Base-by-base conservation (phyloP, 92 coral and sea anemone genomes). In the Micromussa lordhowensis region DNA sequence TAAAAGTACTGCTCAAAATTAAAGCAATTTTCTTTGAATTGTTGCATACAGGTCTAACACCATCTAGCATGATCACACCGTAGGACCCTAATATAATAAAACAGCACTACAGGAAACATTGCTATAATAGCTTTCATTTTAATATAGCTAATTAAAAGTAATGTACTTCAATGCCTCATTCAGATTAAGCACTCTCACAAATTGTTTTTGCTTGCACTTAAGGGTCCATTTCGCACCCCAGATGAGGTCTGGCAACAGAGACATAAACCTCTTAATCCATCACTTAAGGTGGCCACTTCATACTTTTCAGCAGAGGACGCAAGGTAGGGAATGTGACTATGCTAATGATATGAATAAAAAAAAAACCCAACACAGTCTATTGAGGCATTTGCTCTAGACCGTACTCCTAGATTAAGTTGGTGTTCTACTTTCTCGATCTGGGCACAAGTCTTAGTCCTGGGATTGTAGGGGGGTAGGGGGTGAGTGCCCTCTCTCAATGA, bases 141-240 rank as follows among this genome's bases (percentile, higher is more conserved):
- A 40, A 18, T 22, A n/a, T n/a, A 21, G 9, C 68, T 61, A 4
- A 0, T 13, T 3, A 71, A 81, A 21, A 3, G 14, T 31, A 4
- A 9, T 44, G 51, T 44, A 44, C 36, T 68, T 40, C 32, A 24
- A 82, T 24, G 13, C 29, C 69, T 26, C 69, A 26, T 66, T 66
- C 17, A 10, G 34, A 28, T 66, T 5, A 26, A 18, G 34, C 34
- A 1, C 18, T 63, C 68, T 66, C 11, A 78, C 53, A 1, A 36
- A 24, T 66, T 61, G 7, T 32, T 18, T 78, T 9, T 71, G 13
- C 12, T 34, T 51, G 48, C 24, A 21, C 29, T 4, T 22, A 31
- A 98, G 99, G 99, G 99, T 57, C 99, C 99, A 79, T 98, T 98
- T 87, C 96, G 99, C 68, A 92, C 82, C 24, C 94, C 96, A 58